phyloP scores from a whole-genome alignment of 2,888 invertebrate genomes.

The Ormyrus nitidulus region DNA sequence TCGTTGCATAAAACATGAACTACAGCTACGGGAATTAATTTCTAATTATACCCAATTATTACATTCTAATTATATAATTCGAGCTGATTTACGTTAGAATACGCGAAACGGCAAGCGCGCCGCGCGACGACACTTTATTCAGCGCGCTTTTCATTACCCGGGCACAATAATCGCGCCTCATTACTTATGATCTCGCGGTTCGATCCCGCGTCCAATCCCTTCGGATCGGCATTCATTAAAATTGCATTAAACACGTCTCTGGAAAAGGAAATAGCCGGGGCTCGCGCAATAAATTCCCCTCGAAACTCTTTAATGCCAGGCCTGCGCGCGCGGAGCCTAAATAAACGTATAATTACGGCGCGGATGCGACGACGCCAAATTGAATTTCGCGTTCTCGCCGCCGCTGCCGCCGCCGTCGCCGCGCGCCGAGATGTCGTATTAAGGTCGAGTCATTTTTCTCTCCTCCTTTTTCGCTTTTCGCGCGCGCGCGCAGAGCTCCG shows the following conservation, averaged over 20 bases:
- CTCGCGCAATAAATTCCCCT: conserved; percentile 12
- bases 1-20: no score
- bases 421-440: conserved; percentile 33
- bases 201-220: background rate
- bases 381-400: conserved; percentile 1
- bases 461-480: conserved; percentile 23
- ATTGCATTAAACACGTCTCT: conserved; percentile 19
- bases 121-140: no score
- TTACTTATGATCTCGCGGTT: background rate
- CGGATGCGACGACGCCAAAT: background rate
- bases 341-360: conserved; percentile 35
- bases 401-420: no score
- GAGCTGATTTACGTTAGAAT: no score
- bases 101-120: no score
- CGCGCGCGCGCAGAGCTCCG: background rate
- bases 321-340: background rate
- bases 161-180: background rate
- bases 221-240: conserved; percentile 27
- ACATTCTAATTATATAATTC: no score
- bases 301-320: background rate
- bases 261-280: conserved; percentile 31
- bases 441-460: conserved; percentile 44
- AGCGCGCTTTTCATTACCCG: no score
- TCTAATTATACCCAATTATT: no score
- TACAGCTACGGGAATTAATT: no score